Evolutionary conservation across 2,888 invertebrate species (phyloP), one percentile per base, ranked within the genome.

Genomic region (Aplocera efformata): DNA sequence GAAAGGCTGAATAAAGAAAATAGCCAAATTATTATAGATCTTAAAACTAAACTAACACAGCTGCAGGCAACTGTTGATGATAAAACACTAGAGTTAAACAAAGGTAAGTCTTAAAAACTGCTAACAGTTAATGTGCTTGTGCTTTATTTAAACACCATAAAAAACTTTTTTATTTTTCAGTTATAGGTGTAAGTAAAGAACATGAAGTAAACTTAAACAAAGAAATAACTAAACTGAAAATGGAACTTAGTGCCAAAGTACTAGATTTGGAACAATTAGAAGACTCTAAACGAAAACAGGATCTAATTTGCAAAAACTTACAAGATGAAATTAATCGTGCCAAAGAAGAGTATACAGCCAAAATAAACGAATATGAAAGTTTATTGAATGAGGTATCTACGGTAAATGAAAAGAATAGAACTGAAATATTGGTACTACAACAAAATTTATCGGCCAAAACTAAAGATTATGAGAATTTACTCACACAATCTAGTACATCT

Each of bases 171-270:
- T 34, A 7, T 45, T 44, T 81, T 81, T 42, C 70, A 88, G 88
- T 83, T 21, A 65, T 78, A 54, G 83, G 86, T 41, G 65, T 75
- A 30, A 82, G 72, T 50, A 89, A 88, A 60, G 89, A 89, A 69
- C 83, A 84, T 32, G 89, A 88, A 72, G 74, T 89, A 6, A 82
- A 76, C 45, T 67, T 84, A 9, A 88, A 85, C 50, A 89, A 89
- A 64, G 88, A 89, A 68, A 73, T 89, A 11, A 89, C 88, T 10
- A 88, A 89, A 66, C 63, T 89, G 13, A 88, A 83, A 74, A 86
- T 84, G 85, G 89, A 89, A 72, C 73, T 89, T 10, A 91, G 90
- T 67, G 82, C 85, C 44, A 90, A 88, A 81, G 70, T 83, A 44
- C 72, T 84, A 63, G 91, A 91, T 62, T 63, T 89, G 48, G 90